Evolutionary conservation across 2,113 vertebrate species (phyloP).

Genomic region (Thryonomys swinderianus): DNA sequence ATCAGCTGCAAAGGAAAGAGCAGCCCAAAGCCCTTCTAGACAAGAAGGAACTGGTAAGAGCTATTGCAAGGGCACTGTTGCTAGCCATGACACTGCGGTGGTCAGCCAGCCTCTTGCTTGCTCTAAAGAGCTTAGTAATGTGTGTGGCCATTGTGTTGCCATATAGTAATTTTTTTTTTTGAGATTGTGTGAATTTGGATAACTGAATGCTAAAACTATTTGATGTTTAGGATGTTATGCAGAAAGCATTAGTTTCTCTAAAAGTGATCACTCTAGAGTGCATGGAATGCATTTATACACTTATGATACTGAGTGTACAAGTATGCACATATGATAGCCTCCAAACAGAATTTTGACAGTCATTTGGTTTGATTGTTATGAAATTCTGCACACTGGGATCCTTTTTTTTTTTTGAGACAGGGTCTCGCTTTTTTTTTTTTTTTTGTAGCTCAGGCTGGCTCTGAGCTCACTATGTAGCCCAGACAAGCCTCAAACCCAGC

Average conservation of each 20-base stretch:
- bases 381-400: not conserved
- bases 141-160: not conserved
- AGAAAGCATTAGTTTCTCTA: not conserved
- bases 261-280: not conserved
- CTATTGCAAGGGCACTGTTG: conserved; percentile 44
- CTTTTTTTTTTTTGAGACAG: too few relatives aligned
- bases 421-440: too few relatives aligned
- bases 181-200: conserved; percentile 24
- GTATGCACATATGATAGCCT: not conserved
- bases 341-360: not conserved
- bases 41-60: conserved; percentile 97
- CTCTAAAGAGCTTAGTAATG: not conserved
- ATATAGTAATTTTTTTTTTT: not conserved
- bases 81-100: conserved; percentile 65
- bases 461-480: too few relatives aligned
- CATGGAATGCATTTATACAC: not conserved
- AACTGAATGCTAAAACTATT: not conserved
- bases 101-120: conserved; percentile 50
- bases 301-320: not conserved
- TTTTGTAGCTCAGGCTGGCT: too few relatives aligned
- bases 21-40: conserved; percentile 93
- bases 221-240: not conserved
- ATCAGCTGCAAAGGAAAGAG: conserved; percentile 96
- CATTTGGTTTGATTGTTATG: not conserved
- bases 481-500: too few relatives aligned